Evolutionary conservation across 1,140 invertebrate genomes (phyloP), one percentile per base, ranked within the genome.

Genomic region (Drosophila jambulina): DNA sequence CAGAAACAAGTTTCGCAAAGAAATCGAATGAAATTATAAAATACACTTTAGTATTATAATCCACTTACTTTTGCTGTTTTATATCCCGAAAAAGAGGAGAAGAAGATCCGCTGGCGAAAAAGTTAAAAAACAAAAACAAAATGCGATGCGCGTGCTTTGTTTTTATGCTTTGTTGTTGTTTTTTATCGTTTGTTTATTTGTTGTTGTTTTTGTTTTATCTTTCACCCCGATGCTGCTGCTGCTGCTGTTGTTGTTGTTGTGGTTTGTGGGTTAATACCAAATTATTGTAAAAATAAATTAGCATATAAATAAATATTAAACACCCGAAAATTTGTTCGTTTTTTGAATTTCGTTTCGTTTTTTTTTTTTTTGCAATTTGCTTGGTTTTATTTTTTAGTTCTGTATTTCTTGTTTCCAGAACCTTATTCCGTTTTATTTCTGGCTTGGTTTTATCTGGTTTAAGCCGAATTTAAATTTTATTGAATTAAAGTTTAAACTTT

Each of bases 241-340:
- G 42, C 36, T 70, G 45, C 53, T 63, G 59, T 69, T 68, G 10
- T 63, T 80, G 69, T 74, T 76, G 43, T 71, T 76, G 59, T 78
- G 38, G n/a, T 60, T 67, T 78, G 64, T 80, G 80, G 83, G 80
- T 88, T 87, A 88, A 88, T 88, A 78, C 77, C 76, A 88, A 87
- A 69, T 88, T 75, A 80, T 88, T 83, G 80, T 86, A 45, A 80
- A 83, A 80, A 83, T 83, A 70, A 83, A 87, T 87, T 83, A 78
- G 72, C 80, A 88, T 88, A 75, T 49, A 76, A 80, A 88, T 83
- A 80, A 84, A 84, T 84, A 88, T 64, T 83, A 56, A 79, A 65
- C 58, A 58, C 38, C 51, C 36, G 34, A 57, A 67, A 58, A 49
- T 51, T 53, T 34, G 67, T 45, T 69, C 65, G 53, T 23, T 51